Base-by-base conservation (phyloP, 2,113 vertebrate species). In the Hyaena hyaena region DNA sequence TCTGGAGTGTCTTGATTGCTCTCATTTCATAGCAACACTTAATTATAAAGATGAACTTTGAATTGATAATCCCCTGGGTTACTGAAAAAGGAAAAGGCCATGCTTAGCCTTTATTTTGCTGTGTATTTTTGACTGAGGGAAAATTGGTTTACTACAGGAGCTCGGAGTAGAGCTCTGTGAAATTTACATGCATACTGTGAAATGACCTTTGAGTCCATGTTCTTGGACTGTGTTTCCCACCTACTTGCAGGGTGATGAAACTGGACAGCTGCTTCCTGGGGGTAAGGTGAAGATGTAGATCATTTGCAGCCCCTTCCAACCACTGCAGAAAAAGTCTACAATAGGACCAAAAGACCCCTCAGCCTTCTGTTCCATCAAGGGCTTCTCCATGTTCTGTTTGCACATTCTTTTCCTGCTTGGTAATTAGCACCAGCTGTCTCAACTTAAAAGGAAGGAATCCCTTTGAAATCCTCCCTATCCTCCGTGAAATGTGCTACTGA, bases 401-500 rank as follows among this genome's bases (percentile, higher is more conserved):
- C 96, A 95, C 97, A 97, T 97, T 97, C 87, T 97, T 97, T 96
- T 97, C 92, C 95, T 83, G 61, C 33, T 95, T 96, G 97, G 61
- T 92, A 97, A 97, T 97, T 98, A 92, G 66, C 95, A 92, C 93
- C 65, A 53, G 97, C 76, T 95, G 82, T 90, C 96, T 97, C 82
- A 92, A 66, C 73, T 97, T 93, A 94, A 97, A 97, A 98, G 82
- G 61, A 88, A 93, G 97, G 98, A 95, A 98, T 97, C 97, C 83
- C 97, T 91, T 97, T 97, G 48, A 92, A 98, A 80, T 94, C 81
- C 95, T 90, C 93, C 11, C 33, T 21, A n/a, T 97, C 61, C 82
- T 97, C 61, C 11, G 0, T 88, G n/a, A 98, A 98, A 98, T 98
- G 96, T 97, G 98, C 95, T 92, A 97, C 98, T 93, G 92, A 98